Evolutionary conservation across 2,113 vertebrate species (phyloP).

Genomic region (Lynx canadensis): DNA sequence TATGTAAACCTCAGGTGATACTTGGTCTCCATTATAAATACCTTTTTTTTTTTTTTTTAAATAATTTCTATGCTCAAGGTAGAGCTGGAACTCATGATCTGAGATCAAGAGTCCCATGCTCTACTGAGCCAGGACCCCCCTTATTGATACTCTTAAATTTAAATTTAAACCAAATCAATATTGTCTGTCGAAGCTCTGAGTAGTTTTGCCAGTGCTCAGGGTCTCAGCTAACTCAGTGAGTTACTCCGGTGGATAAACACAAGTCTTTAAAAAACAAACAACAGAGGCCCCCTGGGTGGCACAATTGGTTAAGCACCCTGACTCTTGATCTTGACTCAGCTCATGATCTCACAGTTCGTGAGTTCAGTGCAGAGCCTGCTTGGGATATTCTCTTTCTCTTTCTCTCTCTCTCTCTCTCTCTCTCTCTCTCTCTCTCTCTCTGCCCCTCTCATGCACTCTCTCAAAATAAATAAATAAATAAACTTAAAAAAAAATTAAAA

Average conservation of each 20-base stretch:
- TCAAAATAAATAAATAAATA: no score
- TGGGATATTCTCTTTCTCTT: no score
- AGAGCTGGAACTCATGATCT: background rate
- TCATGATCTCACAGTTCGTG: no score
- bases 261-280: background rate
- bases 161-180: conserved; percentile 18
- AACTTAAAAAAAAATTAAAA: no score
- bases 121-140: background rate
- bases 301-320: no score
- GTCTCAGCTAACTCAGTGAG: background rate
- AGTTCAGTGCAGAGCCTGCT: no score
- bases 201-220: background rate
- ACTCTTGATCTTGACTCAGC: no score
- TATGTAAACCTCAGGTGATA: background rate
- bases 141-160: background rate
- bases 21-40: background rate
- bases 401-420: no score
- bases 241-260: background rate
- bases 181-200: background rate
- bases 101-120: background rate
- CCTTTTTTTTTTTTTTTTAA: background rate
- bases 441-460: no score
- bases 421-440: no score
- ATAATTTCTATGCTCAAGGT: background rate
- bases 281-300: no score